Evolutionary conservation across 2,113 vertebrate genomes (phyloP).

Genomic region (Typhlomys cinereus): DNA sequence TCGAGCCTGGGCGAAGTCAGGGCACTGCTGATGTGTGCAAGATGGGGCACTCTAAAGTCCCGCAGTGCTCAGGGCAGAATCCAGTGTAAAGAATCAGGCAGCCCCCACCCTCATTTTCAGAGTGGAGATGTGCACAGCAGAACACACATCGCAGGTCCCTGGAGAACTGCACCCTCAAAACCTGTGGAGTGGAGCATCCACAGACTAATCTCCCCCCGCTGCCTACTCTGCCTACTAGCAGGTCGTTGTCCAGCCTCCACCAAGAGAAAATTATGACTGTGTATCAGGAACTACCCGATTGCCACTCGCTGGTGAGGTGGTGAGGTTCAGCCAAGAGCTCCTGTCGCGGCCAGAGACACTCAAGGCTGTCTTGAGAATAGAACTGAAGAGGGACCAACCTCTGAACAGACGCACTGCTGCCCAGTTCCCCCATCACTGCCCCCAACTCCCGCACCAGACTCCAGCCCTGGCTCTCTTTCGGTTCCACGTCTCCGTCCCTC

Average conservation of each 20-base stretch:
- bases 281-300: background rate
- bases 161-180: background rate
- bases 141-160: background rate
- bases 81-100: background rate
- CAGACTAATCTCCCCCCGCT: background rate
- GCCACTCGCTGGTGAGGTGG: background rate
- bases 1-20: no score
- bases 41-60: background rate
- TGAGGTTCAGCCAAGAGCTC: no score
- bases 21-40: background rate
- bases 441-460: background rate
- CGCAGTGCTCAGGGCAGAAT: rapidly evolving
- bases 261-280: background rate
- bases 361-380: background rate
- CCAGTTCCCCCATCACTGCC: background rate
- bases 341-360: background rate
- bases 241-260: background rate
- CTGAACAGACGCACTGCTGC: background rate
- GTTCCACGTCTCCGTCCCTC: background rate
- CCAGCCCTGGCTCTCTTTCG: background rate
- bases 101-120: background rate
- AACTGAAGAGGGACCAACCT: background rate
- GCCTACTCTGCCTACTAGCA: background rate
- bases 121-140: background rate
- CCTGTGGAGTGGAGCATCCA: background rate